Conservation (phyloP, 92 coral and sea anemone genomes). For the Zoanthus solanderi region DNA sequence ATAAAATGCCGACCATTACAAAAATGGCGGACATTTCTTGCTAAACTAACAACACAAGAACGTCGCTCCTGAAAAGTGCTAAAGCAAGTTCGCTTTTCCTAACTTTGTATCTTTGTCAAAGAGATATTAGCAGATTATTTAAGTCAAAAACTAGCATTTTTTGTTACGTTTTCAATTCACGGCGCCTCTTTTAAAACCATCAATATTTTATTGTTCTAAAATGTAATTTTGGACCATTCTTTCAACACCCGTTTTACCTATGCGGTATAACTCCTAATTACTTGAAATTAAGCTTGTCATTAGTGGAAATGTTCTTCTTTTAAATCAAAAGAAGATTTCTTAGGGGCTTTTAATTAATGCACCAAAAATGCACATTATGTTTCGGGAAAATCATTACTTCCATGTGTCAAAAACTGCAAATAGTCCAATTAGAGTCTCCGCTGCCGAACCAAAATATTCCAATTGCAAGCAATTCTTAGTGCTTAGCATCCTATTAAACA, state of each 20-base stretch:
- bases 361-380: too few species aligned
- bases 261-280: too few species aligned
- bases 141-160: not conserved
- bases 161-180: not conserved
- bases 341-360: too few species aligned
- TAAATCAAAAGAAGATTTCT: too few species aligned
- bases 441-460: too few species aligned
- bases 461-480: not conserved
- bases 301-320: too few species aligned
- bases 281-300: too few species aligned
- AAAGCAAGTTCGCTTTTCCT: conserved; percentile 43
- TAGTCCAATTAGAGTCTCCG: too few species aligned
- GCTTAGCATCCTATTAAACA: conserved; percentile 15
- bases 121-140: conserved; percentile 4
- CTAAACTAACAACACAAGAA: conserved; percentile 21
- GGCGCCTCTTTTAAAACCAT: not conserved
- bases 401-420: too few species aligned
- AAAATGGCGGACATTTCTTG: conserved; percentile 12
- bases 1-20: not conserved
- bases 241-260: not conserved
- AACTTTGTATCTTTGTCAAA: conserved; percentile 7
- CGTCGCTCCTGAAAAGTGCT: conserved; percentile 38
- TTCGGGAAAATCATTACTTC: too few species aligned
- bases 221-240: not conserved
- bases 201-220: not conserved